These are phyloP conservation scores for Microtus richardsoni DNA, from an alignment of 2,113 vertebrate species.

Conservation along the genomic window DNA sequence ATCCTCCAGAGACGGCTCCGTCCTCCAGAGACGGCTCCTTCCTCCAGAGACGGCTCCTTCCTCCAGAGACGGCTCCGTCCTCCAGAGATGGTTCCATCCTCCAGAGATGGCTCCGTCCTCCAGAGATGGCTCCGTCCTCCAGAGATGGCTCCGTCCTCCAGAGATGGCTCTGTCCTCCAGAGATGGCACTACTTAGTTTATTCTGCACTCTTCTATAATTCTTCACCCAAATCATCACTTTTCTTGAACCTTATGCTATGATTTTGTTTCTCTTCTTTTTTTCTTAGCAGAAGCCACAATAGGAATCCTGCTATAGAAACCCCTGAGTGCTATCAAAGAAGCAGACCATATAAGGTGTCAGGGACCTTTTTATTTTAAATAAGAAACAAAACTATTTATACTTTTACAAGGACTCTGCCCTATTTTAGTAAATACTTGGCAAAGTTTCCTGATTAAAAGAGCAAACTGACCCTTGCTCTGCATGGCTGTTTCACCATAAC, in stretches of 20 bases:
- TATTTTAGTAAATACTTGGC: constrained; percentile 91
- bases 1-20: too few relatives aligned
- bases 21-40: too few relatives aligned
- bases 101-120: too few relatives aligned
- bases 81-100: too few relatives aligned
- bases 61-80: too few relatives aligned
- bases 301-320: constrained; percentile 82
- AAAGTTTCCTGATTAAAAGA: constrained; percentile 87
- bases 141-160: too few relatives aligned
- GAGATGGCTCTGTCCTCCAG: not conserved
- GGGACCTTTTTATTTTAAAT: constrained; percentile 89
- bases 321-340: constrained; percentile 86
- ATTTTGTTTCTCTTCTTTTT: constrained; percentile 64
- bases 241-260: constrained; percentile 64
- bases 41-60: too few relatives aligned
- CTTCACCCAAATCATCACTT: constrained; percentile 78
- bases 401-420: constrained; percentile 88
- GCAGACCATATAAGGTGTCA: constrained; percentile 89
- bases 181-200: constrained; percentile 64
- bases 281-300: constrained; percentile 84
- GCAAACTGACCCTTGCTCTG: constrained; percentile 87
- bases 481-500: constrained; percentile 82
- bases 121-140: too few relatives aligned
- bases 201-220: constrained; percentile 73
- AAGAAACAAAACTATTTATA: constrained; percentile 91